phyloP scores from a whole-genome alignment of 2,888 invertebrate genomes.

The Artemia sp. region DNA sequence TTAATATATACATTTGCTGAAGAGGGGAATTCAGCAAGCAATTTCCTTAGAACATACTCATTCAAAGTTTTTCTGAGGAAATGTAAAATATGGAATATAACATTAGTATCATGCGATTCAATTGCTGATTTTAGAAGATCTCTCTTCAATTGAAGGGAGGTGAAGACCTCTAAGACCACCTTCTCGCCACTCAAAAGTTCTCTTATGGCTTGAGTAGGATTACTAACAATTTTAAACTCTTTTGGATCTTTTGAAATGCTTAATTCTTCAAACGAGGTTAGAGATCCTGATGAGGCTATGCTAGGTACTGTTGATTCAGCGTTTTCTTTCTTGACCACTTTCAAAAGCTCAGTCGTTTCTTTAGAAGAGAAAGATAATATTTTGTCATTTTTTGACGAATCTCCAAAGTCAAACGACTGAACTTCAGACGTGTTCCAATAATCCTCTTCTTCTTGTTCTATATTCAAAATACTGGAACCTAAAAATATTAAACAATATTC shows the following conservation, averaged over 20 bases:
- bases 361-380: neutral
- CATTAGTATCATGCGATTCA: conserved; percentile 8
- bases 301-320: neutral
- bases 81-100: conserved; percentile 2
- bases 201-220: neutral
- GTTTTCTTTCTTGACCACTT: neutral
- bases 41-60: neutral
- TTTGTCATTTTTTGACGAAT: neutral
- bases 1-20: neutral
- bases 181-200: neutral
- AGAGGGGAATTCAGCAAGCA: neutral
- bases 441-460: neutral
- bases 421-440: conserved; percentile 7
- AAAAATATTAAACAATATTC: too few species aligned
- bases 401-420: conserved; percentile 6
- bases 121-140: neutral
- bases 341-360: neutral
- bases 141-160: neutral
- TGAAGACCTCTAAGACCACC: neutral
- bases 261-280: neutral
- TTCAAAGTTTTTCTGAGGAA: conserved; percentile 7
- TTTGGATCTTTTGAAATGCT: neutral
- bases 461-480: too few species aligned
- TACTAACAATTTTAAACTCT: neutral
- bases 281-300: neutral